Percentiles rank a stretch among this genome's conserved stretches.
phyloP scores from a whole-genome alignment of 2,888 invertebrate species.

The Orthosia incerta region DNA sequence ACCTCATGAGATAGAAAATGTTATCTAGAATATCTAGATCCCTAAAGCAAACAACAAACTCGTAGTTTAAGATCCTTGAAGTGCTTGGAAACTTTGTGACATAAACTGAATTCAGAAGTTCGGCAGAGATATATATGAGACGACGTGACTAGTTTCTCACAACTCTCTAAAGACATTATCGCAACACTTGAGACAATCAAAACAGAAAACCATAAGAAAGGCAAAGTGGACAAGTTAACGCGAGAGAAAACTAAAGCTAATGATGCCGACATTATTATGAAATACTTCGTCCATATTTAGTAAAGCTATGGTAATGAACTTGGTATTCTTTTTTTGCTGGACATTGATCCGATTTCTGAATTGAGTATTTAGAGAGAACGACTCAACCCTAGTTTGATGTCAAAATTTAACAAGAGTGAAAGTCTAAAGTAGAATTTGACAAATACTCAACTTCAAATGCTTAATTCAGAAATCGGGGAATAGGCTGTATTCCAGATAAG shows the following conservation, averaged over 20 bases:
- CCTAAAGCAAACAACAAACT: neutral
- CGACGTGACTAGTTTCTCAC: constrained; percentile 34
- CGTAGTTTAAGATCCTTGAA: constrained; percentile 3
- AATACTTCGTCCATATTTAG: constrained; percentile 11
- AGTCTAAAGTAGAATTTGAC: too few relatives aligned
- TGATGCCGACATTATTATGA: constrained; percentile 9
- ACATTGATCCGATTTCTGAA: too few relatives aligned
- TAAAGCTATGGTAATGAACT: constrained; percentile 8
- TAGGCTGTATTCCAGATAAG: neutral
- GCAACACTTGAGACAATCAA: constrained; percentile 32
- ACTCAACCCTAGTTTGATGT: too few relatives aligned
- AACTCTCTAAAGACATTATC: constrained; percentile 50
- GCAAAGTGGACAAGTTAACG: constrained; percentile 19
- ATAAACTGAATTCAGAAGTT: constrained; percentile 38
- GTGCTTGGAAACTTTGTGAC: constrained; percentile 28
- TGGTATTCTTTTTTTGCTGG: neutral
- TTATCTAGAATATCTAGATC: constrained; percentile 1
- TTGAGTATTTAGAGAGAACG: too few relatives aligned
- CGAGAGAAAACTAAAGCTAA: constrained; percentile 41
- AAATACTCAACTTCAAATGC: too few relatives aligned
- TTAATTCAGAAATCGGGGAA: too few relatives aligned
- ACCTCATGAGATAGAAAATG: constrained; percentile 13
- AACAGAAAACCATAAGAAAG: constrained; percentile 37
- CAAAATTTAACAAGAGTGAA: too few relatives aligned
- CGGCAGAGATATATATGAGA: constrained; percentile 9